Base-by-base conservation (phyloP, 1,140 invertebrate species). In the Papilio xuthus region DNA sequence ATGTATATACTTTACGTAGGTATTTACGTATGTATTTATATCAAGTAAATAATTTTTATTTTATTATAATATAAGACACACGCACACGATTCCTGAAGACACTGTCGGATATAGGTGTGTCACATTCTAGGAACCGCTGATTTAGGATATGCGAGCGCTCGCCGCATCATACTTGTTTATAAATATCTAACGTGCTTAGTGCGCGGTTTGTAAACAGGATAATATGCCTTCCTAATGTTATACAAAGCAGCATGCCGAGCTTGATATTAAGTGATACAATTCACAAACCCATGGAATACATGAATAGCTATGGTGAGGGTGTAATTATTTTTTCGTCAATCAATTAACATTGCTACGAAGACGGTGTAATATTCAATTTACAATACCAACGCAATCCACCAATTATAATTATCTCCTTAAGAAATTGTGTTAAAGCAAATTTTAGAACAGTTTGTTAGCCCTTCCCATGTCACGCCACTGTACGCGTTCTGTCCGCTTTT, bases 111-210 rank as follows among this genome's bases (percentile, higher is more conserved):
- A 63, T 76, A 76, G 73, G 74, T 76, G 74, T 76, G 74, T 76
- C 74, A 76, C 56, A 63, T 76, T 76, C 74, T 63, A 41, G 56
- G 74, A 76, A 76, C 37, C 41, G n/a, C 37, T 76, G 15, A 63
- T 76, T 76, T 76, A 76, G 74, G 74, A 63, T 63, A 63, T 76
- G 32, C 23, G 28, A 18, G 74, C 37, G 41, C 74, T 28, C 18
- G 74, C 56, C 28, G 53, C 74, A 73, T 76, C 74, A 41, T 63
- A n/a, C 56, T 60, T 56, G 72, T 56, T 23, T 76, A 76, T 76
- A 60, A 76, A 76, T 60, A 76, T 53, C 26, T 41, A 76, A 60
- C 28, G 32, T 60, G 28, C 74, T 76, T 60, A 37, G 28, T 63
- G 8, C 18, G 42, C 53, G 71, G 47, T 73, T 50, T 73, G 42